Evolutionary conservation across 35 echinoderm and acorn worm genomes (phyloP).

Genomic region (Lytechinus pictus): DNA sequence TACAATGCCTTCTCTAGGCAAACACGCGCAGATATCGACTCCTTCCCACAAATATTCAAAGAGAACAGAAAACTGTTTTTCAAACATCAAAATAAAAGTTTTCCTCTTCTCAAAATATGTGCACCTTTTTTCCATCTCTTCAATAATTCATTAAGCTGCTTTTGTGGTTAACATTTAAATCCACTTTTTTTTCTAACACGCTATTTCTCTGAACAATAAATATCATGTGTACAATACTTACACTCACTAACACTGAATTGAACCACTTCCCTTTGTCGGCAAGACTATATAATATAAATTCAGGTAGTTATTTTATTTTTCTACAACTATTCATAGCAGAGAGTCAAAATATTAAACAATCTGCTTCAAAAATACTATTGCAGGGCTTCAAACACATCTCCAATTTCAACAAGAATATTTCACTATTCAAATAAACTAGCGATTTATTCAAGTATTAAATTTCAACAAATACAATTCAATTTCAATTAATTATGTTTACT

Average conservation of each 20-base stretch:
- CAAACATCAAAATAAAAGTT: slow-evolving; percentile 1
- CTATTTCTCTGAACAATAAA: slow-evolving; percentile 38
- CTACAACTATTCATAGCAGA: not conserved
- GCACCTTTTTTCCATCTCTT: not conserved
- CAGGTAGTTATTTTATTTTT: not conserved
- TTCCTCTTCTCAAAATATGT: not conserved
- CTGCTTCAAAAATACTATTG: slow-evolving; percentile 4
- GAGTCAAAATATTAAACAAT: not conserved
- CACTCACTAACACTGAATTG: not conserved
- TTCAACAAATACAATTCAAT: not conserved
- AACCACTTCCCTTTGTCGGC: not conserved
- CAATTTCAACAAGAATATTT: not conserved
- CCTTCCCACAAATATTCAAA: slow-evolving; percentile 14
- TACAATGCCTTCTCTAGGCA: not conserved
- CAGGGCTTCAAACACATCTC: not conserved
- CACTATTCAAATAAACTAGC: not conserved
- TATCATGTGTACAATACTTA: slow-evolving; percentile 24
- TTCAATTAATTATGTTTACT: not conserved
- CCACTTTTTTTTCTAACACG: not conserved
- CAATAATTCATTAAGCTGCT: slow-evolving; percentile 4
- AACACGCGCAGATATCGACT: not conserved
- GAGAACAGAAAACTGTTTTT: slow-evolving; percentile 16
- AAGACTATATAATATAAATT: slow-evolving; percentile 32
- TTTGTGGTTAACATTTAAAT: not conserved
- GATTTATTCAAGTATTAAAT: not conserved